Conservation (phyloP, 2,888 invertebrate species). For the Laothoe populi region DNA sequence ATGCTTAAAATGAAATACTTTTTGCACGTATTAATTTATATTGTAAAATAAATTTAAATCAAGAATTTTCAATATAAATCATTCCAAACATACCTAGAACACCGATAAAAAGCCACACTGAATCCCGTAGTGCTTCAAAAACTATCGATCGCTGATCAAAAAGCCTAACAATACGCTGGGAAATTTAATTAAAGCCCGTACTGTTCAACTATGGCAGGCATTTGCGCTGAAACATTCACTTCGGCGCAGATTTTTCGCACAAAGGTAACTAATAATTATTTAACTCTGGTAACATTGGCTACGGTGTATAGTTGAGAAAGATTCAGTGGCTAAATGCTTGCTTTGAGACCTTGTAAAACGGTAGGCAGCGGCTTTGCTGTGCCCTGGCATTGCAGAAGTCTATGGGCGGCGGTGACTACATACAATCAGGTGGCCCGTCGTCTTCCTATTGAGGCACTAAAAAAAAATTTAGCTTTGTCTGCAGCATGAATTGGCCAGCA, state of each 20-base stretch:
- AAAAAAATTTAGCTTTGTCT: too few relatives aligned
- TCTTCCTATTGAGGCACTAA: too few relatives aligned
- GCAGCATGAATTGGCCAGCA: too few relatives aligned
- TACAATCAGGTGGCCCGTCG: too few relatives aligned
- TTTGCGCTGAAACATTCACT: conserved; percentile 23
- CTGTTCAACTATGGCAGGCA: background rate
- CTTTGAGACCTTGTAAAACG: too few relatives aligned
- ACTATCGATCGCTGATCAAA: conserved; percentile 4
- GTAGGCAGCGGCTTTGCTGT: too few relatives aligned
- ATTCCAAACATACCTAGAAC: background rate
- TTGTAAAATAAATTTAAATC: too few relatives aligned
- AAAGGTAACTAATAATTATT: conserved; percentile 28
- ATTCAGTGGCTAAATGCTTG: background rate
- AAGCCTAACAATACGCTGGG: background rate
- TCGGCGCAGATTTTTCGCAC: conserved; percentile 26
- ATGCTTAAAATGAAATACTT: too few relatives aligned
- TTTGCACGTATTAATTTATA: too few relatives aligned
- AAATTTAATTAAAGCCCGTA: conserved; percentile 26
- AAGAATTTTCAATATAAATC: background rate
- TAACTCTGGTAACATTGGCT: conserved; percentile 6
- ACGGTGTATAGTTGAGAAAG: background rate
- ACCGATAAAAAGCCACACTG: conserved; percentile 1
- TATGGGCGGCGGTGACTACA: too few relatives aligned
- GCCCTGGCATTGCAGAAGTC: too few relatives aligned
- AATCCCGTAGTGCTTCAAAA: background rate